A percentile compares a stretch with the other conserved stretches of the same genome.
Conservation (phyloP, 2,888 invertebrate genomes). For the Invenusta paracnida region DNA sequence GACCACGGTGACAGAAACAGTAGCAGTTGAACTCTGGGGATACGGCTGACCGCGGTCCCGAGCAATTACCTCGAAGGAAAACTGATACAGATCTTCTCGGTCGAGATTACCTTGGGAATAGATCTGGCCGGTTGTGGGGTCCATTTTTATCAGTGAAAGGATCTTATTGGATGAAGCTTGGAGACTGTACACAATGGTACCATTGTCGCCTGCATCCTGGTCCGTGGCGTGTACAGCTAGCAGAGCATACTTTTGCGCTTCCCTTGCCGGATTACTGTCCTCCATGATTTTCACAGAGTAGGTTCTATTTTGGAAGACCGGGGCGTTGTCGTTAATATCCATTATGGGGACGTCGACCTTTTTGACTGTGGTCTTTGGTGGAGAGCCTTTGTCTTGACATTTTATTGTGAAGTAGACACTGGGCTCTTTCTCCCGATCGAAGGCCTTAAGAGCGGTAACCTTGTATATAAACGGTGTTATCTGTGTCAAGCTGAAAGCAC, state of each 20-base stretch:
- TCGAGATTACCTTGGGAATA: not conserved
- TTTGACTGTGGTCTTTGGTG: not conserved
- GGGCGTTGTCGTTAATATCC: constrained; percentile 36
- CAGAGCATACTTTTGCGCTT: not conserved
- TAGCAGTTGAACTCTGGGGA: not conserved
- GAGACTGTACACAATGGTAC: constrained; percentile 10
- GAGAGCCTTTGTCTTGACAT: constrained; percentile 1
- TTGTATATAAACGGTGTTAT: not conserved
- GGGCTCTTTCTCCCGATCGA: not conserved
- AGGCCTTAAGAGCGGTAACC: not conserved
- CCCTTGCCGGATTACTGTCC: constrained; percentile 11
- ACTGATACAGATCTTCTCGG: constrained; percentile 4
- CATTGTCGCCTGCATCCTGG: not conserved
- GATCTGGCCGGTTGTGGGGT: not conserved
- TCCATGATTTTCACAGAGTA: not conserved
- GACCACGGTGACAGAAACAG: not conserved
- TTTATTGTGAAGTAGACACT: not conserved
- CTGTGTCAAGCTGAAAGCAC: not conserved
- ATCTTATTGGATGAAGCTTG: not conserved
- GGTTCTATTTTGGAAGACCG: not conserved
- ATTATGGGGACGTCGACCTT: constrained; percentile 18
- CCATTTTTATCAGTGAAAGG: not conserved
- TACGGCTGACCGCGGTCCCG: constrained; percentile 30
- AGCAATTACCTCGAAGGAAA: constrained; percentile 29
- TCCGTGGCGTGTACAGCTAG: constrained; percentile 22